Evolutionary conservation across 1,140 invertebrate species (phyloP).

Genomic region (Drosophila repleta): DNA sequence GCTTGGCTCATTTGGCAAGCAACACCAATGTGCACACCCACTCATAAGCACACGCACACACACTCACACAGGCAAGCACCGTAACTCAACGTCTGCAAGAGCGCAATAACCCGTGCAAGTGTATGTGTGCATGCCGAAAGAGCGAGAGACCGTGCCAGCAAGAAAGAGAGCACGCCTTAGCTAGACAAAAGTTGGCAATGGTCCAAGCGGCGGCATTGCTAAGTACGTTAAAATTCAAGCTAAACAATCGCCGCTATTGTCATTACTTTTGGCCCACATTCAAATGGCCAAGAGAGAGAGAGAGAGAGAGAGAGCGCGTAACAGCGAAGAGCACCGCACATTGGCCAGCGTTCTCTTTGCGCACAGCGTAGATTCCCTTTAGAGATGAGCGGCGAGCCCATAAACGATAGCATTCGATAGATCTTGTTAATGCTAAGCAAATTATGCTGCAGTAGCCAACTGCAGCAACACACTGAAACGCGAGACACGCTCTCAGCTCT

Average conservation of each 20-base stretch:
- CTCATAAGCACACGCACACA: slow-evolving; percentile 23
- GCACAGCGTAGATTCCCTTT: slow-evolving; percentile 26
- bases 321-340: slow-evolving; percentile 25
- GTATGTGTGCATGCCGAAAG: slow-evolving; percentile 5
- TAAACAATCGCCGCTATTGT: slow-evolving; percentile 74
- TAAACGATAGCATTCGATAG: slow-evolving; percentile 8
- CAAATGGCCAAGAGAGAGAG: slow-evolving; percentile 41
- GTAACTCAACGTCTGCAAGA: slow-evolving; percentile 27
- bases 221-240: slow-evolving; percentile 54
- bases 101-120: slow-evolving; percentile 4
- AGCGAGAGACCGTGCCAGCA: slow-evolving; percentile 11
- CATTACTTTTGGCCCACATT: slow-evolving; percentile 80
- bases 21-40: slow-evolving; percentile 36
- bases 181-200: slow-evolving; percentile 40
- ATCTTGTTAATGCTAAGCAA: slow-evolving; percentile 5
- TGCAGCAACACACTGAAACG: slow-evolving; percentile 2
- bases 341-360: slow-evolving; percentile 34
- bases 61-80: slow-evolving; percentile 9
- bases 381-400: slow-evolving; percentile 20
- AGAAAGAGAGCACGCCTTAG: slow-evolving; percentile 9
- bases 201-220: slow-evolving; percentile 45
- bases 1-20: slow-evolving; percentile 72
- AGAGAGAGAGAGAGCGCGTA: slow-evolving; percentile 11
- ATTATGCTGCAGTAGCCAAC: slow-evolving; percentile 14
- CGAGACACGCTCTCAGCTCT: slow-evolving; percentile 42